phyloP scores from a whole-genome alignment of 2,113 vertebrate species.

The Dromiciops gliroides region DNA sequence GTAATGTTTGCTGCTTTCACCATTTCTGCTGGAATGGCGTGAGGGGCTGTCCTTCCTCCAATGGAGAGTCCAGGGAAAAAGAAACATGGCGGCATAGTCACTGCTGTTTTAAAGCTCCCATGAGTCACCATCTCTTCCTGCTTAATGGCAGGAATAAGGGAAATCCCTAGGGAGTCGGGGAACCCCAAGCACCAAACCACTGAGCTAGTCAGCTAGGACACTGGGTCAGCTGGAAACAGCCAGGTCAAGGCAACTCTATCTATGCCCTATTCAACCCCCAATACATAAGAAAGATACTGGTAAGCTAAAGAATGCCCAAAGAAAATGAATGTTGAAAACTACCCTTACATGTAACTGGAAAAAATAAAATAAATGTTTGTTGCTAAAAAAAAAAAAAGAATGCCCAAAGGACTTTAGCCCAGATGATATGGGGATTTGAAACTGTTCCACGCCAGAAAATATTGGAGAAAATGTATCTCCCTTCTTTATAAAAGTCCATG shows the following conservation, averaged over 20 bases:
- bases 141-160: background rate
- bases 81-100: background rate
- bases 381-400: too few species aligned
- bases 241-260: background rate
- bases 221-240: background rate
- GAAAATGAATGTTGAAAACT: too few species aligned
- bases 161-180: background rate
- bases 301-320: background rate
- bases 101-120: background rate
- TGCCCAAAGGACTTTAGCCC: background rate
- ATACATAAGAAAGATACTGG: background rate
- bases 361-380: too few species aligned
- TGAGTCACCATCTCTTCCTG: background rate
- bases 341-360: too few species aligned
- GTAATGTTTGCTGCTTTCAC: background rate
- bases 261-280: background rate
- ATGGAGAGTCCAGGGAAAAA: background rate
- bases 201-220: background rate
- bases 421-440: background rate
- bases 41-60: background rate
- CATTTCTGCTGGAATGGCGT: background rate
- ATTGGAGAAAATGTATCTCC: background rate
- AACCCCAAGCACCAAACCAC: background rate
- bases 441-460: background rate
- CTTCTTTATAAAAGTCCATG: background rate